Evolutionary conservation across 92 coral and sea anemone species (phyloP).

Genomic region (Bergia sp.): DNA sequence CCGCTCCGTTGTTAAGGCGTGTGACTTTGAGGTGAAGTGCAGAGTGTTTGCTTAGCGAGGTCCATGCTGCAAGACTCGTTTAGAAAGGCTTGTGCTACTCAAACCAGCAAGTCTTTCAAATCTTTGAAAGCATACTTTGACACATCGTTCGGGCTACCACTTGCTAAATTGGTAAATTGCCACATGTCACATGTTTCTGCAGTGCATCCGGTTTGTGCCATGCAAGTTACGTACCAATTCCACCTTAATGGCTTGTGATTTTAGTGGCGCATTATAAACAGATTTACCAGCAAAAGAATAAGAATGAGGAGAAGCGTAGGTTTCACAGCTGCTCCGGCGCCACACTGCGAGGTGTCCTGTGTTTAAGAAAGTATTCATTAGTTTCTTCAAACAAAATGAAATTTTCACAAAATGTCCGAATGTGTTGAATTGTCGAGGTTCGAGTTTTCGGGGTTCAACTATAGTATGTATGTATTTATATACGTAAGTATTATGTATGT

Average conservation of each 20-base stretch:
- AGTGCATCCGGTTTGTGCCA: not conserved
- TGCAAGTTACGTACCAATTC: not conserved
- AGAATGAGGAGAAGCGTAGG: constrained; percentile 31
- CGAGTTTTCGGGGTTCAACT: too few relatives aligned
- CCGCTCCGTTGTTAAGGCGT: not conserved
- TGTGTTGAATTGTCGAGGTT: too few relatives aligned
- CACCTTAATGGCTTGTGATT: not conserved
- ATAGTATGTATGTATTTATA: too few relatives aligned
- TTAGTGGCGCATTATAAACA: constrained; percentile 3
- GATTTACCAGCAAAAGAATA: not conserved
- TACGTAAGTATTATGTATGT: too few relatives aligned
- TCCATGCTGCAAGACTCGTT: not conserved
- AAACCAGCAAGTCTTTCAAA: not conserved
- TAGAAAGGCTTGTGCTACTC: not conserved
- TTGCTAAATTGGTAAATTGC: not conserved
- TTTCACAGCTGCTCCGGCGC: constrained; percentile 31
- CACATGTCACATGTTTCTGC: not conserved
- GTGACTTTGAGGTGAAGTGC: not conserved
- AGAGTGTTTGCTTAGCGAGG: not conserved
- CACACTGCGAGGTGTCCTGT: constrained; percentile 42
- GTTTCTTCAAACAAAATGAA: not conserved
- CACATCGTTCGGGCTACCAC: not conserved
- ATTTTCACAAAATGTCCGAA: too few relatives aligned
- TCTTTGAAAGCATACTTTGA: not conserved
- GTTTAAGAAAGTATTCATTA: not conserved